Percentiles rank a stretch among this genome's conserved stretches.
Conservation (phyloP, 64 coral and sea anemone genomes). For the Anthopleura sola region DNA sequence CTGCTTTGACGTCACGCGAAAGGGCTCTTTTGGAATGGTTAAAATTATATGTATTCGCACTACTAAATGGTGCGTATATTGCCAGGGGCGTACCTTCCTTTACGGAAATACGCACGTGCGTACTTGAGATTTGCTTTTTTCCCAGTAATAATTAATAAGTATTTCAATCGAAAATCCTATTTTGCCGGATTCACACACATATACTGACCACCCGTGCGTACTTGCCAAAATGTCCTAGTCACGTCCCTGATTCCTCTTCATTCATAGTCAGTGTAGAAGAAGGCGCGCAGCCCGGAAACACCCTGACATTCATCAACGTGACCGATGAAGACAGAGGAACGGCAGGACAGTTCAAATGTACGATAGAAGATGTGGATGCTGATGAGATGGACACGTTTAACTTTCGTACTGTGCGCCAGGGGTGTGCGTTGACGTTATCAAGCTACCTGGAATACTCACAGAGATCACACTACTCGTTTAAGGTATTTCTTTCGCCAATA, state of each 20-base stretch:
- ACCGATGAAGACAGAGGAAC: constrained; percentile 55
- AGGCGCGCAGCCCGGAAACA: constrained; percentile 31
- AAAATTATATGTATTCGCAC: too few species aligned
- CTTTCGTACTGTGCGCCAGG: constrained; percentile 23
- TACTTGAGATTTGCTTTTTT: too few species aligned
- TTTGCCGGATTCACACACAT: too few species aligned
- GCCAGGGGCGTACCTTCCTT: too few species aligned
- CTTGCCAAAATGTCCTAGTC: too few species aligned
- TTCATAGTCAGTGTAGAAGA: constrained; percentile 37
- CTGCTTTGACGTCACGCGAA: too few species aligned
- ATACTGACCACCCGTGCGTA: too few species aligned
- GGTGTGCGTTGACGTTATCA: constrained; percentile 37
- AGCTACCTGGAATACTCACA: constrained; percentile 47
- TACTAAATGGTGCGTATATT: too few species aligned
- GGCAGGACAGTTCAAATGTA: constrained; percentile 52
- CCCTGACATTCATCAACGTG: constrained; percentile 23
- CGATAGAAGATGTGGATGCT: constrained; percentile 54
- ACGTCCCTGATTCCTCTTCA: neutral
- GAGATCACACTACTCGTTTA: constrained; percentile 42
- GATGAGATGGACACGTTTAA: constrained; percentile 62
- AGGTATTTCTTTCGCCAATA: constrained; percentile 1
- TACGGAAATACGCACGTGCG: too few species aligned
- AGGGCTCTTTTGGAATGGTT: too few species aligned
- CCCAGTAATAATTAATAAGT: too few species aligned
- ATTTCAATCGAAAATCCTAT: too few species aligned